phyloP scores from a whole-genome alignment of 2,888 invertebrate genomes.

The Caradrina kadenii region DNA sequence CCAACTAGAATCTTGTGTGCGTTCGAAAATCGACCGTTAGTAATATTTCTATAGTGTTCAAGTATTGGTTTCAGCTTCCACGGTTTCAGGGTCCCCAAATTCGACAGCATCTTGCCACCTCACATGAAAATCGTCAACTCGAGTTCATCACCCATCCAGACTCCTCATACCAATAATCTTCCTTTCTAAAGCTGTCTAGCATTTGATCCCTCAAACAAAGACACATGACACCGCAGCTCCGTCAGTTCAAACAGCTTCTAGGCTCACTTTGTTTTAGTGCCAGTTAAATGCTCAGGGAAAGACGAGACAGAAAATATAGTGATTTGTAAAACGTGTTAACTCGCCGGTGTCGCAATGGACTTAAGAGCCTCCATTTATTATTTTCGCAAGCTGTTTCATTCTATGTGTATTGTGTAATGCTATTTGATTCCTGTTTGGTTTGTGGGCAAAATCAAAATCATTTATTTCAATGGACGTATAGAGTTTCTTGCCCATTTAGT shows the following conservation, averaged over 20 bases:
- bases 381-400: slow-evolving; percentile 64
- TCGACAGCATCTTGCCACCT: no score
- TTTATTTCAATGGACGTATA: not conserved
- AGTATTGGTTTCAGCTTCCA: no score
- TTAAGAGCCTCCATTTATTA: slow-evolving; percentile 71
- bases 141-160: not conserved
- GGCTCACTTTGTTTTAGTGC: slow-evolving; percentile 71
- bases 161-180: slow-evolving; percentile 9
- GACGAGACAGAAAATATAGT: slow-evolving; percentile 65
- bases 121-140: not conserved
- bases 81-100: no score
- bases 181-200: slow-evolving; percentile 38
- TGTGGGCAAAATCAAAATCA: not conserved
- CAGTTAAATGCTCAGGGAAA: slow-evolving; percentile 65
- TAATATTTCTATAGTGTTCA: no score
- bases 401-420: slow-evolving; percentile 50
- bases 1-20: no score
- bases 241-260: slow-evolving; percentile 58
- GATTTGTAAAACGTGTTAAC: slow-evolving; percentile 75
- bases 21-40: no score
- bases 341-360: slow-evolving; percentile 69
- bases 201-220: slow-evolving; percentile 69
- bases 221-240: slow-evolving; percentile 71
- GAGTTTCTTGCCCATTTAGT: no score
- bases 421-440: slow-evolving; percentile 33